Percentiles rank a stretch among this genome's conserved stretches.
Conservation (phyloP, 2,888 invertebrate genomes). For the Dynastes hyllus region DNA sequence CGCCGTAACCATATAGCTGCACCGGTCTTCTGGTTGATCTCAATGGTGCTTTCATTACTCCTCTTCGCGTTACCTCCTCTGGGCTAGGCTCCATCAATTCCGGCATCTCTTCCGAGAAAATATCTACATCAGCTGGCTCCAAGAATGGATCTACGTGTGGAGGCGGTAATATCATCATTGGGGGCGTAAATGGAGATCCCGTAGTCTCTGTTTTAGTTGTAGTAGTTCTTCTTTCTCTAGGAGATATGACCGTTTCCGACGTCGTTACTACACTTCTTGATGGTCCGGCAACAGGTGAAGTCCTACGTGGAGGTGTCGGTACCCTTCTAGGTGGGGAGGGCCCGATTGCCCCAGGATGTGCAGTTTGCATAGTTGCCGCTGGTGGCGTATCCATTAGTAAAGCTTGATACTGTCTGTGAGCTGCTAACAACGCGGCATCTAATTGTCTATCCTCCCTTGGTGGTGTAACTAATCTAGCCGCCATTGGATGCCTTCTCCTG, state of each 20-base stretch:
- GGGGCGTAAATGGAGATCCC: slow-evolving; percentile 9
- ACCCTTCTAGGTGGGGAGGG: not conserved
- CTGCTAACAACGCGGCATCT: slow-evolving; percentile 18
- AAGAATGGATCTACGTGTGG: slow-evolving; percentile 11
- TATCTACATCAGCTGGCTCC: not conserved
- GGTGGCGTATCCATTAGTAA: slow-evolving; percentile 42
- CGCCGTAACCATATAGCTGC: slow-evolving; percentile 46
- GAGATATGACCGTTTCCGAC: slow-evolving; percentile 31
- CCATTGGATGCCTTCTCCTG: not conserved
- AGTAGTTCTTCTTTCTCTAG: slow-evolving; percentile 16
- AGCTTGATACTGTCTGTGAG: slow-evolving; percentile 40
- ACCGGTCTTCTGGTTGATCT: slow-evolving; percentile 28
- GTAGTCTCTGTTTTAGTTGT: slow-evolving; percentile 5
- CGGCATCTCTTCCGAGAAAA: slow-evolving; percentile 35
- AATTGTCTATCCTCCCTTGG: slow-evolving; percentile 25
- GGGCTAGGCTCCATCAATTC: slow-evolving; percentile 36
- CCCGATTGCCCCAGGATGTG: not conserved
- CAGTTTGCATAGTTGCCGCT: not conserved
- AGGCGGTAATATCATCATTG: slow-evolving; percentile 26
- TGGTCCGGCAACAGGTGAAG: slow-evolving; percentile 18
- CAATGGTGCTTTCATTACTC: slow-evolving; percentile 2
- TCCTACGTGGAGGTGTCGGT: slow-evolving; percentile 5
- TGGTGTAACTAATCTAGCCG: slow-evolving; percentile 12
- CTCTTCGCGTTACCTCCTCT: slow-evolving; percentile 8
- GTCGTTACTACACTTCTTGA: slow-evolving; percentile 7